Base-by-base conservation (phyloP, 2,113 vertebrate species). In the Leptocoma aspasia region DNA sequence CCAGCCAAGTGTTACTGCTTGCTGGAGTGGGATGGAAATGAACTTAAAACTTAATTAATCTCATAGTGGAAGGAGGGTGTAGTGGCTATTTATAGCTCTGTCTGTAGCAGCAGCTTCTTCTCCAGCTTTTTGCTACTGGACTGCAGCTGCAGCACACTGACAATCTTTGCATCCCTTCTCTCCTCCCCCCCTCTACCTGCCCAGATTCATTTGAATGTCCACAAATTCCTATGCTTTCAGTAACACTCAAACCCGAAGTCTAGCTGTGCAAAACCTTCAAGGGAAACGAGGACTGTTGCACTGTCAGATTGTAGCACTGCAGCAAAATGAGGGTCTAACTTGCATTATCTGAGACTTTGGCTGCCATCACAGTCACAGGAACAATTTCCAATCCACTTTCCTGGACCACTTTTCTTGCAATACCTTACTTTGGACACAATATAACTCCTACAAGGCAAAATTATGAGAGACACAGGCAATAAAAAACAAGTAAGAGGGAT, bases 161-260 rank as follows among this genome's bases (percentile, higher is more conserved):
- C 4, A 31, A 9, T 14, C 37, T 49, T 37, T 4, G 2, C 11
- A 52, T 13, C 4, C 10, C 11, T 13, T 9, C 11, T 18, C 11
- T 27, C 7, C 18, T 12, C 13, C 11, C 1, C 2, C 0, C 1
- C 2, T 27, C n/a, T 13, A 24, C 18, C 15, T 39, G 26, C 3
- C 1, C 2, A 9, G 1, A 33, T 30, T 54, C 17, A 13, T 30
- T 50, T 4, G 2, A 45, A 61, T 2, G 3, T 11, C 11, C 45
- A 7, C 10, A 26, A 13, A 57, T 53, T 54, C 35, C 60, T 41
- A 2, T 7, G 50, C 16, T 60, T 71, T 3, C 69, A 75, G 14
- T n/a, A 78, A 56, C 14, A 50, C 22, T 42, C 27, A n/a, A 73
- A 75, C 8, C 8, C 39, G 37, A 77, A 65, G 44, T 11, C 39